Base-by-base conservation (phyloP, 2,113 vertebrate genomes). In the Eulemur rufifrons region DNA sequence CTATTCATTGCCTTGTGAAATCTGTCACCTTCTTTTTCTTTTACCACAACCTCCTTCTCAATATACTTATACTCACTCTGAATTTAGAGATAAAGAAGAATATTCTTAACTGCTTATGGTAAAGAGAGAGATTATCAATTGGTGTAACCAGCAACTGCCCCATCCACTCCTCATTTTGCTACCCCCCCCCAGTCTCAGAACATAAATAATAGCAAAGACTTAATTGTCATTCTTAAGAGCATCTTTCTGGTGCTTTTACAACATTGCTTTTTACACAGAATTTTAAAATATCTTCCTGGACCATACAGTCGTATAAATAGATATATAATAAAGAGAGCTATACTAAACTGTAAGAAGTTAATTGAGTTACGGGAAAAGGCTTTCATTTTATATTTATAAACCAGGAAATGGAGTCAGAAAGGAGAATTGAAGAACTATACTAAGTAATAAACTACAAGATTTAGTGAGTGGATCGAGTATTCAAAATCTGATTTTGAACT, bases 351-450 rank as follows among this genome's bases (percentile, higher is more conserved):
- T 37, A 78, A 77, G 68, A 84, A 86, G 82, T 89, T 92, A 76
- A 77, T 52, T 25, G 23, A 88, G 34, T 54, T 89, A 68, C 89
- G 42, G 15, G n/a, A 92, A 90, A 82, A 20, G 20, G 0, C 34
- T 92, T 96, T 3, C 5, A 64, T 59, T 90, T 91, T 91, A 56
- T 56, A 86, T 94, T 93, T 93, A 83, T 34, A 96, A 80, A 64
- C 21, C 18, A 71, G 47, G 3, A 97, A 90, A 78, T 27, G 12
- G 42, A 82, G 73, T 47, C 71, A 77, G 66, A 91, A 78, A 61
- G 89, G 37, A 64, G 29, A 94, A 86, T 3, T 80, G 74, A 74
- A 83, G 69, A 95, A 80, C 37, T 80, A 2, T 61, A 27, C 10
- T 59, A 32, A 45, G 37, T 56, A 54, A 93, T 83, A 96, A 92